Conservation (phyloP, 2,888 invertebrate species). For the Drosophila lutescens region DNA sequence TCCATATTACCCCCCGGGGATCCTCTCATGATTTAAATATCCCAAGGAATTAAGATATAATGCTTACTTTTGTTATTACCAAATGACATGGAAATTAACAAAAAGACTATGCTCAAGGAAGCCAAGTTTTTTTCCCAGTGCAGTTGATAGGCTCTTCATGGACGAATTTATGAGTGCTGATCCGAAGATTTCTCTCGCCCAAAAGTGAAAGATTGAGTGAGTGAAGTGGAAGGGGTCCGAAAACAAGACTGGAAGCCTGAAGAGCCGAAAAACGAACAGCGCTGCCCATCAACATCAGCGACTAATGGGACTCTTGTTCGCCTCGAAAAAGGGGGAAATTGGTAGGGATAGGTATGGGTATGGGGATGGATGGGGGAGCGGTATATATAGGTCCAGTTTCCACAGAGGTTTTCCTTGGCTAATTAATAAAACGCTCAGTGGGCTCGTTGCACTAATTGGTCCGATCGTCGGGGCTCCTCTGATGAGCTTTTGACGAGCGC, state of each 20-base stretch:
- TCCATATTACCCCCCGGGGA: too few species aligned
- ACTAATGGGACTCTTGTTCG: constrained; percentile 61
- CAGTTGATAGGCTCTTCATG: constrained; percentile 31
- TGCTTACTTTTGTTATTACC: too few species aligned
- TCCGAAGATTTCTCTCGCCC: constrained; percentile 28
- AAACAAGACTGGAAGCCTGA: constrained; percentile 69
- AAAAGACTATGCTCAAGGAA: too few species aligned
- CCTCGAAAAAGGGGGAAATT: neutral
- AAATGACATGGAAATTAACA: too few species aligned
- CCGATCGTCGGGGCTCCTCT: constrained; percentile 67
- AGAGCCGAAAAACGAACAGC: constrained; percentile 24
- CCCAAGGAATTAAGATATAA: too few species aligned
- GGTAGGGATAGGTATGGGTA: constrained; percentile 1
- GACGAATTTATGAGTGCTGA: constrained; percentile 35
- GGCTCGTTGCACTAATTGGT: constrained; percentile 70
- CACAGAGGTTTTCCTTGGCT: constrained; percentile 64
- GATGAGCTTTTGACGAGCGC: constrained; percentile 76
- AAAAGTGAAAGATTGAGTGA: constrained; percentile 38
- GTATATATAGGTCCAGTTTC: constrained; percentile 45
- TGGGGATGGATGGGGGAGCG: neutral
- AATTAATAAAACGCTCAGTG: constrained; percentile 71
- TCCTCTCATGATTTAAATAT: too few species aligned
- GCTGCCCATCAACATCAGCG: constrained; percentile 67
- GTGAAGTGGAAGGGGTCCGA: constrained; percentile 6
- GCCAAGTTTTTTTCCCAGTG: neutral